These are phyloP conservation scores for Drosophila peninsularis DNA, from an alignment of 2,888 invertebrate species.

Conservation along the genomic window DNA sequence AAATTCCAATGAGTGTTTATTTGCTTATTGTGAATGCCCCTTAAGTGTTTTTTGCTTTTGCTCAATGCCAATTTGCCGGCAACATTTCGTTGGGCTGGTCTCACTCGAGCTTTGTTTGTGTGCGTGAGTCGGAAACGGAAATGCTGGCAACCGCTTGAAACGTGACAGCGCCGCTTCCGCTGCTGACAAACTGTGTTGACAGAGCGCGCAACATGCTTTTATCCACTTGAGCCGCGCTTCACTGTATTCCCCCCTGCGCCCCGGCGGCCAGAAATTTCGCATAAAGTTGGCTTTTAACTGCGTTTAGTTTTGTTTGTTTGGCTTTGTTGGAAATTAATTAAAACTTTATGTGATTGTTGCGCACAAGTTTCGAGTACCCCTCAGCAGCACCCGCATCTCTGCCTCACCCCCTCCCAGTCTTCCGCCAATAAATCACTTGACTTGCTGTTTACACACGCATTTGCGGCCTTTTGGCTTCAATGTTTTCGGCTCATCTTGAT, in stretches of 20 bases:
- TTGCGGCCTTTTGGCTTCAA: slow-evolving; percentile 30
- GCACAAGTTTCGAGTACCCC: slow-evolving; percentile 40
- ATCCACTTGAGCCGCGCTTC: slow-evolving; percentile 22
- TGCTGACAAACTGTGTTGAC: slow-evolving; percentile 48
- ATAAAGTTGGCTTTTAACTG: slow-evolving; percentile 50
- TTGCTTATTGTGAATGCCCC: slow-evolving; percentile 5
- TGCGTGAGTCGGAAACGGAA: slow-evolving; percentile 69
- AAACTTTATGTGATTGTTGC: slow-evolving; percentile 76
- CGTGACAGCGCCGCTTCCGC: slow-evolving; percentile 47
- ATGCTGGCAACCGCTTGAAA: slow-evolving; percentile 50
- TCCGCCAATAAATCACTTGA: slow-evolving; percentile 42
- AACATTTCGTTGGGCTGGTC: slow-evolving; percentile 22
- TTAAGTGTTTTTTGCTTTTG: slow-evolving; percentile 4
- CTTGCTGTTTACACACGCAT: slow-evolving; percentile 43
- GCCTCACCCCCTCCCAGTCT: not conserved
- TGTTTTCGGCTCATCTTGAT: slow-evolving; percentile 30
- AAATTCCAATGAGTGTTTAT: not conserved
- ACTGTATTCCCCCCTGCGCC: slow-evolving; percentile 39
- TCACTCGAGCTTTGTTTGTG: slow-evolving; percentile 13
- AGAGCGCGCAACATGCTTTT: slow-evolving; percentile 41
- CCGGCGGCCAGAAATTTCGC: slow-evolving; percentile 44
- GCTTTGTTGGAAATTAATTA: slow-evolving; percentile 75
- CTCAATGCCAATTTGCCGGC: slow-evolving; percentile 66
- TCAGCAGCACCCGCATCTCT: not conserved
- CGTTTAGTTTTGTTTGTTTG: slow-evolving; percentile 52